Conservation (phyloP, 2,113 vertebrate species). For the Prionailurus viverrinus region DNA sequence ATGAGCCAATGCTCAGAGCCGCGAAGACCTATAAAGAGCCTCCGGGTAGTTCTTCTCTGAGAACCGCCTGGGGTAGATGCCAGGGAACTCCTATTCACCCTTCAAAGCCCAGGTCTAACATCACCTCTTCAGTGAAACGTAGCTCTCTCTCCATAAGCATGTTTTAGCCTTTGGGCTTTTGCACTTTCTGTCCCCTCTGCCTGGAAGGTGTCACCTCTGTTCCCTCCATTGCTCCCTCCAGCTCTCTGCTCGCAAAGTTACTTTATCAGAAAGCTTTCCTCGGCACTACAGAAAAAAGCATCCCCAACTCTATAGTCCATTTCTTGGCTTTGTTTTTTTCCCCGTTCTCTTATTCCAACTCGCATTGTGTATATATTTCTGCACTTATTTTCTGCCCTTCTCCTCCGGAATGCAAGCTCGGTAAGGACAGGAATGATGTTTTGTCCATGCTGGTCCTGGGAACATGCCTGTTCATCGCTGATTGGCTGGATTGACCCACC, state of each 20-base stretch:
- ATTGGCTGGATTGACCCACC: neutral
- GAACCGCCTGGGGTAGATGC: neutral
- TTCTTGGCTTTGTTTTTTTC: neutral
- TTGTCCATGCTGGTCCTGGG: rapidly evolving
- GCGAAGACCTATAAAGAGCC: neutral
- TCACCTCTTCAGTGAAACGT: neutral
- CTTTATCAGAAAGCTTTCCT: neutral
- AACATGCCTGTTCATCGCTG: neutral
- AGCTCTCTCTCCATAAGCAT: neutral
- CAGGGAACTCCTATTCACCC: neutral
- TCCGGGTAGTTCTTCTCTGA: no score
- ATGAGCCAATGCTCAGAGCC: neutral
- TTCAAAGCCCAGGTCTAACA: neutral
- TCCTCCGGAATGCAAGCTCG: rapidly evolving
- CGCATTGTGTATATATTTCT: rapidly evolving
- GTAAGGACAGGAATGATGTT: neutral
- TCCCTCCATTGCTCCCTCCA: neutral
- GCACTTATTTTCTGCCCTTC: rapidly evolving
- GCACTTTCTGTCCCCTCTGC: no score
- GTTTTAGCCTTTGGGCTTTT: neutral
- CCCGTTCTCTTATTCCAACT: rapidly evolving
- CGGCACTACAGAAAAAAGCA: neutral
- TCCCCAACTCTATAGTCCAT: neutral
- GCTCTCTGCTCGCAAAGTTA: no score
- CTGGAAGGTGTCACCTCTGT: neutral